phyloP scores from a whole-genome alignment of 2,888 invertebrate genomes.

The Ectobius pallidus region DNA sequence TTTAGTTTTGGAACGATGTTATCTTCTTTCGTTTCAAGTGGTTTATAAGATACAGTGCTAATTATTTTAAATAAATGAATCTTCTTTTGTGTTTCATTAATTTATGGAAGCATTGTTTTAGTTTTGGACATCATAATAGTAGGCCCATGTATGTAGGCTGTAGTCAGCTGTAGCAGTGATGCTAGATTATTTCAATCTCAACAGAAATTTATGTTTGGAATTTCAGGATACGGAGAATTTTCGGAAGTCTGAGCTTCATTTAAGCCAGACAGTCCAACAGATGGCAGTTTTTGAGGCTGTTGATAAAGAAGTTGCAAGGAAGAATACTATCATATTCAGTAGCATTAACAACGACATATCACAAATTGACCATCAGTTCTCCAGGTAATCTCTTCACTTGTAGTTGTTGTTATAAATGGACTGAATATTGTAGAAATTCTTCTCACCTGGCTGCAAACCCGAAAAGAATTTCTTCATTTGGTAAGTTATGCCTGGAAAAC shows the following conservation, averaged over 20 bases:
- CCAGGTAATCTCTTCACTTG: constrained; percentile 58
- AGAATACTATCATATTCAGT: constrained; percentile 78
- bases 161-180: neutral
- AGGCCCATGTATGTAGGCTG: neutral
- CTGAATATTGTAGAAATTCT: no score
- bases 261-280: constrained; percentile 68
- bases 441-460: no score
- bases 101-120: neutral
- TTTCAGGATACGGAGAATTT: constrained; percentile 67
- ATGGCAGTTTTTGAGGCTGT: constrained; percentile 73
- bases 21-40: no score
- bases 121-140: neutral
- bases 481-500: no score
- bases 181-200: neutral
- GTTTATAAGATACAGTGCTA: no score
- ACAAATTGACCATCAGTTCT: constrained; percentile 76
- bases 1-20: no score
- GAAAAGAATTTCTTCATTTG: no score
- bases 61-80: no score
- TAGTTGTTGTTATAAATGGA: no score
- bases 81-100: no score
- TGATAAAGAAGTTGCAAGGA: constrained; percentile 72
- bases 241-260: constrained; percentile 61
- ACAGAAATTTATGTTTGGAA: constrained; percentile 41
- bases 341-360: constrained; percentile 76